Conservation (phyloP, 2,888 invertebrate species). For the Cetonia aurata region DNA sequence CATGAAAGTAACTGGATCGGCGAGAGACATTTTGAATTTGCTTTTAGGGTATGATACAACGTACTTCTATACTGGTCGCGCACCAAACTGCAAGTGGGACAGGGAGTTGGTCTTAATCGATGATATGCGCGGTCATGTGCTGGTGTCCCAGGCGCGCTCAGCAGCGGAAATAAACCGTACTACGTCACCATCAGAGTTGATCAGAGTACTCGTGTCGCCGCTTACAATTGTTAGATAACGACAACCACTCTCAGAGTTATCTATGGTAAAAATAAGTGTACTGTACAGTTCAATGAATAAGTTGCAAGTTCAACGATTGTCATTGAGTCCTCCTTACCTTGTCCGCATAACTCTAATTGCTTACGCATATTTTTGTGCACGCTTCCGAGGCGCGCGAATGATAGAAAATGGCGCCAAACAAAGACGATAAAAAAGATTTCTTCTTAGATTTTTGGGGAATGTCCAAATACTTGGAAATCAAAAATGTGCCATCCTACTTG, state of each 20-base stretch:
- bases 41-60: slow-evolving; percentile 50
- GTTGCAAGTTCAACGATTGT: slow-evolving; percentile 44
- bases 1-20: slow-evolving; percentile 86
- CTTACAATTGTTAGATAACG: slow-evolving; percentile 27
- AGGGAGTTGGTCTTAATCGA: slow-evolving; percentile 58
- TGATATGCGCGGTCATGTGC: slow-evolving; percentile 58
- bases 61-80: slow-evolving; percentile 67
- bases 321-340: slow-evolving; percentile 32
- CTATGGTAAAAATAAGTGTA: slow-evolving; percentile 19
- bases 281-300: slow-evolving; percentile 20
- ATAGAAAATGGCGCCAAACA: slow-evolving; percentile 4
- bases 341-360: slow-evolving; percentile 2
- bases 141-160: slow-evolving; percentile 58
- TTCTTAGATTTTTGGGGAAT: slow-evolving; percentile 1
- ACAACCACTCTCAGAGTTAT: slow-evolving; percentile 6
- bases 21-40: slow-evolving; percentile 50
- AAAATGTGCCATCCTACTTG: too few relatives aligned
- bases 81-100: slow-evolving; percentile 70
- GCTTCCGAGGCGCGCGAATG: not conserved
- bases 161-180: slow-evolving; percentile 50
- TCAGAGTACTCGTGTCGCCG: slow-evolving; percentile 35
- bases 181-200: slow-evolving; percentile 47
- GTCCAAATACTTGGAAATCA: not conserved
- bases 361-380: not conserved
- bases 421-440: slow-evolving; percentile 13